phyloP scores from a whole-genome alignment of 2,113 vertebrate genomes.

The Blennius ocellaris region DNA sequence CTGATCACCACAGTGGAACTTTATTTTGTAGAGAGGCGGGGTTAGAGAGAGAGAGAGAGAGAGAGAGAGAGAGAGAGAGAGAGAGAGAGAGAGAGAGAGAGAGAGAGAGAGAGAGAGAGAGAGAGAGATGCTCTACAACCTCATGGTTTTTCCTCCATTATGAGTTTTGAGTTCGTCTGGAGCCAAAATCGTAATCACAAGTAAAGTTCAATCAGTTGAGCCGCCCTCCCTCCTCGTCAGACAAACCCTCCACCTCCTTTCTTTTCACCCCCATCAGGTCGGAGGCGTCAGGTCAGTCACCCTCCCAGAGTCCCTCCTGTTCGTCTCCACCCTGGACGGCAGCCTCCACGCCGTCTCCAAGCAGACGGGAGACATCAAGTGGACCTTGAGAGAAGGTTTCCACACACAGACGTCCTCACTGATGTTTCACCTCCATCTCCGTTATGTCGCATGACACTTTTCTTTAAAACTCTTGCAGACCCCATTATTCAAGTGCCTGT shows the following conservation, averaged over 20 bases:
- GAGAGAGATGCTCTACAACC: no score
- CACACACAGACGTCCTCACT: not conserved
- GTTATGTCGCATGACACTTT: not conserved
- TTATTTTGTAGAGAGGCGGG: no score
- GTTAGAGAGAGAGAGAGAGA: no score
- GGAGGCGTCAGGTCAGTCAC: conserved; percentile 78
- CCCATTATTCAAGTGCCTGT: conserved; percentile 93
- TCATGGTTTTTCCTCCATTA: no score
- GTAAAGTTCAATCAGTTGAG: no score
- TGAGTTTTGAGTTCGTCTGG: no score
- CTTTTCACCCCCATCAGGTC: conserved; percentile 72
- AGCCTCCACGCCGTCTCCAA: conserved; percentile 93
- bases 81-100: no score
- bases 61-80: no score
- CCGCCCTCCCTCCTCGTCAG: conserved; percentile 15
- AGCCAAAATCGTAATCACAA: no score
- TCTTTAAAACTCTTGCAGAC: conserved; percentile 82
- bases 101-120: no score
- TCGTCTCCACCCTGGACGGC: conserved; percentile 94
- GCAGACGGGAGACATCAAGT: conserved; percentile 91
- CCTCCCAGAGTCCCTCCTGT: conserved; percentile 89
- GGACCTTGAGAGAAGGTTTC: conserved; percentile 93
- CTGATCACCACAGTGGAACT: no score
- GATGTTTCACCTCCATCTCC: not conserved
- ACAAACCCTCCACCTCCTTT: not conserved